A percentile compares a stretch with the other conserved stretches of the same genome.
phyloP scores from a whole-genome alignment of 2,888 invertebrate species.

The Aphodius sticticus region DNA sequence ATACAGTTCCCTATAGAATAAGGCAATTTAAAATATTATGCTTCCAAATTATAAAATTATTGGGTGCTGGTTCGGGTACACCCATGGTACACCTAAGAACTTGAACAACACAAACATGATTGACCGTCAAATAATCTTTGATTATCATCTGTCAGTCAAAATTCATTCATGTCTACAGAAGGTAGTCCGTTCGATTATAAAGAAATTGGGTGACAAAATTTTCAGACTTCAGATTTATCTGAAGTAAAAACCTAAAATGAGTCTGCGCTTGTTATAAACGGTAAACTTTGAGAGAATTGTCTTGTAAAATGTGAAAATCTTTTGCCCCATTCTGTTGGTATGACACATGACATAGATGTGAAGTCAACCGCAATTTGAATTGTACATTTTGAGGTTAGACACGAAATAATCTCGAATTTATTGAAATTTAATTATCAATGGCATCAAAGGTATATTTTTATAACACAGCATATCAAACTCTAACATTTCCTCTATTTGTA shows the following conservation, averaged over 20 bases:
- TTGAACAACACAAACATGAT: too few species aligned
- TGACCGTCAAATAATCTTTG: too few species aligned
- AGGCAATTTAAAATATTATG: too few species aligned
- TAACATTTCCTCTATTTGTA: slow-evolving; percentile 29
- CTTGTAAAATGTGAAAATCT: not conserved
- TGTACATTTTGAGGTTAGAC: not conserved
- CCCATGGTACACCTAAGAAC: too few species aligned
- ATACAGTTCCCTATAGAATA: too few species aligned
- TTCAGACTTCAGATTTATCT: not conserved
- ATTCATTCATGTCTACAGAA: too few species aligned
- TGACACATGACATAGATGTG: not conserved
- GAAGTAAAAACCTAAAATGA: not conserved
- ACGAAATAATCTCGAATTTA: not conserved
- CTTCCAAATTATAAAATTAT: too few species aligned
- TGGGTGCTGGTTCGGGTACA: too few species aligned
- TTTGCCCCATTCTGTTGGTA: not conserved
- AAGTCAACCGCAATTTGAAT: not conserved
- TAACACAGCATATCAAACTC: not conserved
- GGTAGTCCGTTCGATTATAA: too few species aligned
- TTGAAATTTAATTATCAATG: not conserved
- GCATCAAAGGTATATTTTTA: not conserved
- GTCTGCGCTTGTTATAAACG: not conserved
- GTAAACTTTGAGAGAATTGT: not conserved
- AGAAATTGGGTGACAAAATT: not conserved
- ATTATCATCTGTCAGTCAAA: too few species aligned